A percentile compares a stretch with the other conserved stretches of the same genome.
Evolutionary conservation across 2,797 vertebrate species (phyloP).

Genomic region (Acipenser oxyrinchus): DNA sequence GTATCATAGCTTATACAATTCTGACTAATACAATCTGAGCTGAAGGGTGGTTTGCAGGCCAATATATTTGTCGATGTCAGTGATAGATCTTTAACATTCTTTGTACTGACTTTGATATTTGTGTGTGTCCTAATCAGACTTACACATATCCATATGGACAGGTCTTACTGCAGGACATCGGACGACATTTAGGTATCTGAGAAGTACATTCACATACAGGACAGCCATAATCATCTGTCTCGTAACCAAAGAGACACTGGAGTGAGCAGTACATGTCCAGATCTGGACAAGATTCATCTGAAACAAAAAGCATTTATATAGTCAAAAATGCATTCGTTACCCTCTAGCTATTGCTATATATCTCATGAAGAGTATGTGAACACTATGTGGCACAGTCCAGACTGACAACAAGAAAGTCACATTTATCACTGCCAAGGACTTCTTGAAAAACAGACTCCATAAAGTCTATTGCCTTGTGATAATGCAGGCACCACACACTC

Average conservation of each 20-base stretch:
- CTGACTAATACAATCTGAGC: no score
- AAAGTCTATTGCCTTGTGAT: background rate
- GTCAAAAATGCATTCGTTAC: background rate
- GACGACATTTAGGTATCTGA: slow-evolving; percentile 50
- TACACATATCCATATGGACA: slow-evolving; percentile 70
- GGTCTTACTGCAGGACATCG: slow-evolving; percentile 65
- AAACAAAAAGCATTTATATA: slow-evolving; percentile 33
- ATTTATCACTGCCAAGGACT: background rate
- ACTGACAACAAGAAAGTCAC: background rate
- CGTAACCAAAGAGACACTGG: slow-evolving; percentile 58
- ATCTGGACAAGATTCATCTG: slow-evolving; percentile 67
- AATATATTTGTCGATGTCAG: no score
- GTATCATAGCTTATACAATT: no score
- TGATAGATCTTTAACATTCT: no score
- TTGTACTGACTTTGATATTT: no score
- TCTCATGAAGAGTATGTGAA: slow-evolving; percentile 1
- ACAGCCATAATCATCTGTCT: slow-evolving; percentile 60
- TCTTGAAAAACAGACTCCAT: no score
- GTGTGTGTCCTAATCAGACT: slow-evolving; percentile 32
- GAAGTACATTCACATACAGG: slow-evolving; percentile 61
- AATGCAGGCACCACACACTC: no score
- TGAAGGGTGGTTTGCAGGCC: no score
- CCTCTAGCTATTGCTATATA: background rate
- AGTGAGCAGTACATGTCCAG: slow-evolving; percentile 55
- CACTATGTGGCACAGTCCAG: background rate